Base-by-base conservation (phyloP, 64 coral and sea anemone genomes). In the Montipora capricornis region DNA sequence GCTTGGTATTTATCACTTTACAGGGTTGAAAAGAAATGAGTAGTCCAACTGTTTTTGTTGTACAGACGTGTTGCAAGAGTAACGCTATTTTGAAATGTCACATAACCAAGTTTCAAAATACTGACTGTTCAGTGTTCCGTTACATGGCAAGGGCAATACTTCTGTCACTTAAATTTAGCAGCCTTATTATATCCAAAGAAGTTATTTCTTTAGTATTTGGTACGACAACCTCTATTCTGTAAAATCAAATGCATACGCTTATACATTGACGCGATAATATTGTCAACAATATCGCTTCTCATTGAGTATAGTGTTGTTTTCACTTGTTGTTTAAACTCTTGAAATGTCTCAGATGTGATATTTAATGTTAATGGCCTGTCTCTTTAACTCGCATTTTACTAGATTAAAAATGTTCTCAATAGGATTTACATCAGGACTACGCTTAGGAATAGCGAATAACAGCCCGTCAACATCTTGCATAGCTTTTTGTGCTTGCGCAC, bases 381-480 rank as follows among this genome's bases (percentile, higher is more conserved):
- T 49, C 66, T 49, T 46, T n/a, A 93, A 51, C 47, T 85, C 8
- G 16, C 78, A 59, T 4, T 87, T 78, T 46, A 78, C 70, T 47
- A 75, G 4, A 74, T 93, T 67, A 60, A 93, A 93, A 22, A 93
- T 44, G 68, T 93, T 93, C 75, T 93, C 82, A 51, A 93, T 93
- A 45, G 91, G 91, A 61, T 93, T 93, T 16, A 93, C 13, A 57
- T 93, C 91, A 12, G 80, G 26, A 57, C 81, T 87, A 67, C 81
- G 19, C 17, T 73, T 53, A 46, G 91, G 91, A 80, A 93, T 93
- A 62, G 47, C 59, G 29, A 78, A 64, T 24, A 78, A 20, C 19
- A 77, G 44, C 5, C 19, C 69, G 5, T 20, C 4, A 26, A 73
- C 20, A 24, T 73, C 20, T 73, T 5, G 20, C 4, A 73, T 8